These are phyloP conservation scores for Xenentodon cancila DNA, from an alignment of 2,797 vertebrate species.

Conservation along the genomic window DNA sequence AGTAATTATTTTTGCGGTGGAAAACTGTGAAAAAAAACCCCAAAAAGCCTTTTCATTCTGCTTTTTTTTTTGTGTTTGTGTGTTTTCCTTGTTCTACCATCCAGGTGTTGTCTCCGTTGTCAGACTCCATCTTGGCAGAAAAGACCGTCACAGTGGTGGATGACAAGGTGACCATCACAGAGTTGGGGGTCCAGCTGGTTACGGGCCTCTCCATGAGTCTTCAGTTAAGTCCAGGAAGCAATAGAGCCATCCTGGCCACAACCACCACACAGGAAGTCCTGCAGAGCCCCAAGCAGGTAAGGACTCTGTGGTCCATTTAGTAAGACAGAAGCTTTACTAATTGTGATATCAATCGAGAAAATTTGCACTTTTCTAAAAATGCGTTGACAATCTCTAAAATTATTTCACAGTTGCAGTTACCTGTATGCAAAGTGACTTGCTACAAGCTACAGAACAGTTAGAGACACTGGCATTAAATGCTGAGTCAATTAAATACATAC, in stretches of 20 bases:
- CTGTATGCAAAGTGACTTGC: no score
- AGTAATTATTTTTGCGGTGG: slow-evolving; percentile 9
- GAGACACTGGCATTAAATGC: no score
- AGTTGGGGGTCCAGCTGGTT: slow-evolving; percentile 93
- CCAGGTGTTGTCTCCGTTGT: slow-evolving; percentile 94
- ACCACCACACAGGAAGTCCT: slow-evolving; percentile 90
- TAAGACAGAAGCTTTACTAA: no score
- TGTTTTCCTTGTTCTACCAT: background rate
- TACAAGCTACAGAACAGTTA: no score
- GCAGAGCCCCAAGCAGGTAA: slow-evolving; percentile 90
- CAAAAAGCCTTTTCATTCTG: background rate
- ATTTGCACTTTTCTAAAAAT: no score
- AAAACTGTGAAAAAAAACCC: no score
- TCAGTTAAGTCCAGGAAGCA: slow-evolving; percentile 86
- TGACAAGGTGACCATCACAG: slow-evolving; percentile 94
- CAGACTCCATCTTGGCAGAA: slow-evolving; percentile 96
- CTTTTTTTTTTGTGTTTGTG: background rate
- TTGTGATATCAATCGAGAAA: no score
- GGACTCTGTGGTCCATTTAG: slow-evolving; percentile 1
- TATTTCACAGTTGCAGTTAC: no score
- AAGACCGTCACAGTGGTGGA: slow-evolving; percentile 93
- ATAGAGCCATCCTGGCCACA: slow-evolving; percentile 88
- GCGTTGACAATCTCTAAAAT: no score
- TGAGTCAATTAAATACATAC: no score
- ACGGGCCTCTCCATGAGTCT: slow-evolving; percentile 89